Evolutionary conservation across 2,113 vertebrate genomes (phyloP), one percentile per base, ranked within the genome.

Genomic region (Chiloscyllium plagiosum): DNA sequence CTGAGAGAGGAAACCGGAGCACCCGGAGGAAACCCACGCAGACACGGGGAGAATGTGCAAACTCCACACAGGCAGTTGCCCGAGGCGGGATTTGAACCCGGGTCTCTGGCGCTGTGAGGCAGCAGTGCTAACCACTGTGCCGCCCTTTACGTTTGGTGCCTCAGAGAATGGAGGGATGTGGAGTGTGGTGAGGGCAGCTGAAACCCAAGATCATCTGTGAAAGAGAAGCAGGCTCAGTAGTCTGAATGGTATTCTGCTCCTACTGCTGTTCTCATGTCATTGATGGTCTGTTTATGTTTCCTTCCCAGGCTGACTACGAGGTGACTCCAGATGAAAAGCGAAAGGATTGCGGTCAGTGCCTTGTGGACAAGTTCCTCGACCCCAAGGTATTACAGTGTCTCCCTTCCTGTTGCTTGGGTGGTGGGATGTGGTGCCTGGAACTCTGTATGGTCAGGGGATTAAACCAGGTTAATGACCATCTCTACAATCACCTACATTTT

Each of bases 301-400:
- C 95, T 96, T 66, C 50, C 68, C 97, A 99, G 99, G 98, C 98
- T 0, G 99, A 99, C 96, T 99, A 99, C 50, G 99, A 99, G 97
- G 99, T 99, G 96, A 98, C 99, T 29, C 99, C 99, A 0, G 99
- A 99, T 96, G 99, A 99, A 96, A 99, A 98, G 96, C 98, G 99
- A 97, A 99, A 98, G 96, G 98, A 98, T 10, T 98, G 98, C 15
- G 99, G 98, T 86, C 98, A 98, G 97, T 97, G 97, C 66, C 97
- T 99, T 76, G 97, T 99, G 56, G 98, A 99, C 96, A 98, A 97
- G 96, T 99, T 98, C 98, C 98, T 99, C 97, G 98, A 97, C 96
- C 97, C 97, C 96, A 97, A 97, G 0, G 98, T 98, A 96, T 85
- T 95, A 96, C 12, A 78, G 2, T 10, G 4, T 24, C 29, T n/a